phyloP scores from a whole-genome alignment of 1,140 invertebrate genomes.

The Leucophenga varia region DNA sequence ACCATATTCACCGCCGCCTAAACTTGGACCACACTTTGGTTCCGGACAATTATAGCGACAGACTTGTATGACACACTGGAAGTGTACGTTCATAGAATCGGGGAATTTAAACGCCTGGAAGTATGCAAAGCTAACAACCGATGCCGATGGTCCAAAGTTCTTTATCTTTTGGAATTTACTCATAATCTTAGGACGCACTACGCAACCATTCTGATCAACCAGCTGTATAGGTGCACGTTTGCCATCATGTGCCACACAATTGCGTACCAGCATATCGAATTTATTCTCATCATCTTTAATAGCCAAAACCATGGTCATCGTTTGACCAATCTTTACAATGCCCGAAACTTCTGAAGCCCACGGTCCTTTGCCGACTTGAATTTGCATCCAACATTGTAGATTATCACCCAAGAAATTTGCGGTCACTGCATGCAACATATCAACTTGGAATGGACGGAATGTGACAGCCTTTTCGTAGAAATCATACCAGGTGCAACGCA shows the following conservation, averaged over 20 bases:
- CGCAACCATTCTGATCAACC: conserved; percentile 89
- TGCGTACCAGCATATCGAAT: conserved; percentile 92
- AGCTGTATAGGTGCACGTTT: conserved; percentile 89
- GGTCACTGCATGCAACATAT: conserved; percentile 90
- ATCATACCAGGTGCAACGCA: conserved; percentile 92
- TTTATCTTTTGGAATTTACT: conserved; percentile 94
- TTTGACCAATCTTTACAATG: conserved; percentile 93
- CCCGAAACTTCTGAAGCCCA: conserved; percentile 94
- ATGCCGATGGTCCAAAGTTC: conserved; percentile 91
- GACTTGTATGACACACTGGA: conserved; percentile 95
- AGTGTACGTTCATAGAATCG: conserved; percentile 95
- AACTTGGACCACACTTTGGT: conserved; percentile 74
- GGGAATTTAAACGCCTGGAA: conserved; percentile 98
- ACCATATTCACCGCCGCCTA: conserved; percentile 68
- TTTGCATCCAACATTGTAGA: conserved; percentile 95
- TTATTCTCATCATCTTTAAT: conserved; percentile 95
- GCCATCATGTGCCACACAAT: conserved; percentile 92
- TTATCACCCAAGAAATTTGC: conserved; percentile 94
- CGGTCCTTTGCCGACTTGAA: conserved; percentile 90
- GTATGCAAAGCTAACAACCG: conserved; percentile 91
- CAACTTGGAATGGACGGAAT: conserved; percentile 90
- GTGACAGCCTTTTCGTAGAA: conserved; percentile 94
- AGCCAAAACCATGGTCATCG: conserved; percentile 93
- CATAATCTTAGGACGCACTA: conserved; percentile 92
- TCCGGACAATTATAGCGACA: conserved; percentile 91